Evolutionary conservation across 2,797 vertebrate species (phyloP).

Genomic region (Furcifer pardalis): DNA sequence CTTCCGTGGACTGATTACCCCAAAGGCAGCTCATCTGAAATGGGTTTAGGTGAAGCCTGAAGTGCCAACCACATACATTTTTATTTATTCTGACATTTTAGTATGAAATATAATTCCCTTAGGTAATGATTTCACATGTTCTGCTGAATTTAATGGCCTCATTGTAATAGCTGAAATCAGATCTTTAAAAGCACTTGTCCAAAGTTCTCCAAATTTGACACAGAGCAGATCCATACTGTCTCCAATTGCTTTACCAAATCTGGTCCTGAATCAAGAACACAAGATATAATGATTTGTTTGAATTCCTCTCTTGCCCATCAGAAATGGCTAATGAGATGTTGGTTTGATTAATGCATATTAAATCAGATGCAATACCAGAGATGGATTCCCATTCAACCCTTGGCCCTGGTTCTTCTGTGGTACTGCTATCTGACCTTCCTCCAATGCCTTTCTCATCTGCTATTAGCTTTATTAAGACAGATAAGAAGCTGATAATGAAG

Average conservation of each 20-base stretch:
- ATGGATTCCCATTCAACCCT: neutral
- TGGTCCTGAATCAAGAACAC: too few species aligned
- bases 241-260: too few species aligned
- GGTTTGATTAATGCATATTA: too few species aligned
- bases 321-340: too few species aligned
- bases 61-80: neutral
- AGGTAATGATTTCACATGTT: neutral
- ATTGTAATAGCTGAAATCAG: neutral
- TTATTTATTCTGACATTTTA: neutral
- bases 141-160: neutral
- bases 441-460: constrained; percentile 27
- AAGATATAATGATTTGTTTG: too few species aligned
- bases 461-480: constrained; percentile 25
- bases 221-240: too few species aligned
- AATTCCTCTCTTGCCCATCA: too few species aligned
- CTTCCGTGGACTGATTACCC: neutral
- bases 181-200: too few species aligned
- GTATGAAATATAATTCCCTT: neutral
- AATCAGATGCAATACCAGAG: too few species aligned
- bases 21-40: neutral
- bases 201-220: too few species aligned
- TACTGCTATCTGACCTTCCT: constrained; percentile 44
- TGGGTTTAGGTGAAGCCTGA: neutral
- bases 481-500: neutral
- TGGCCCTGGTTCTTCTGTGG: constrained; percentile 1